Evolutionary conservation across 2,113 vertebrate genomes (phyloP).

Genomic region (Anguilla rostrata): DNA sequence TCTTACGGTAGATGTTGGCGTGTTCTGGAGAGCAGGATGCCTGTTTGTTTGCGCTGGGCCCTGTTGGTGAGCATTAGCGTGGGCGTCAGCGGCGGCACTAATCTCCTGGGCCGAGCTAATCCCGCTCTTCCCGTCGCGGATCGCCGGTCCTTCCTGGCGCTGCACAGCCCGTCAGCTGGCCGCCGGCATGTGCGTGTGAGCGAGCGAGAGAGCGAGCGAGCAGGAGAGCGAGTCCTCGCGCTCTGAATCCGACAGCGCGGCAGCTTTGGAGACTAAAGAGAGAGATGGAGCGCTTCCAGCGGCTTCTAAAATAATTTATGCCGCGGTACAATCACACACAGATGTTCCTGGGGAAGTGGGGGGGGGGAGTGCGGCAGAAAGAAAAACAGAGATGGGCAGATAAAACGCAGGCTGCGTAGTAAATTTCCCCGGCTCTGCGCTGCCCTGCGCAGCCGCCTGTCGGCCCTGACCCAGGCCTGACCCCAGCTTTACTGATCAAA

Average conservation of each 20-base stretch:
- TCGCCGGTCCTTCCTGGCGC: background rate
- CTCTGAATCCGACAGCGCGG: background rate
- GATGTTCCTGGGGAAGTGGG: constrained; percentile 47
- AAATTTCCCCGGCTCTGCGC: constrained; percentile 36
- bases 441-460: constrained; percentile 42
- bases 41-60: constrained; percentile 35
- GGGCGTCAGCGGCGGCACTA: background rate
- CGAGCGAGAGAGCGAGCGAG: constrained; percentile 8
- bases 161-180: background rate
- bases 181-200: background rate
- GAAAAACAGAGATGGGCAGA: constrained; percentile 47
- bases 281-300: constrained; percentile 41
- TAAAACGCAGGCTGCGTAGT: constrained; percentile 36
- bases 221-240: background rate
- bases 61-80: background rate
- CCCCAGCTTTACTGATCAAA: constrained; percentile 64
- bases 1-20: background rate
- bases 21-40: constrained; percentile 45
- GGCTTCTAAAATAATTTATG: constrained; percentile 51
- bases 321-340: constrained; percentile 49
- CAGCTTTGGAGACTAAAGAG: constrained; percentile 22
- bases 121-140: background rate
- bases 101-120: constrained; percentile 12
- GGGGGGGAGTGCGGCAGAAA: constrained; percentile 13
- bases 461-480: constrained; percentile 64